Conservation (phyloP, 2,888 invertebrate species). For the Nycteola revayana region DNA sequence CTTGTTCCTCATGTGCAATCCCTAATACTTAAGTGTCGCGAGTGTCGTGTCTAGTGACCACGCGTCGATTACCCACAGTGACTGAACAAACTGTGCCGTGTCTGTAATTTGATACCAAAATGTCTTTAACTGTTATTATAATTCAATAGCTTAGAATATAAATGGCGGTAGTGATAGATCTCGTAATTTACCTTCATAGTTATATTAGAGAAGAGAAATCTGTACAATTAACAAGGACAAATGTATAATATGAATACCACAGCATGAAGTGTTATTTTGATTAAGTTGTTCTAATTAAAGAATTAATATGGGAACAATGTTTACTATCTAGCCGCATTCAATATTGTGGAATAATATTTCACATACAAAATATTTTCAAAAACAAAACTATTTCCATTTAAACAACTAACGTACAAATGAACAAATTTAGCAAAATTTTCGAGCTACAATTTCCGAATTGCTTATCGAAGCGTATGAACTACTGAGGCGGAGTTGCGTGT, state of each 20-base stretch:
- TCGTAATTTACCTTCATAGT: too few relatives aligned
- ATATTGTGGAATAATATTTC: background rate
- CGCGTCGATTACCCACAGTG: slow-evolving; percentile 62
- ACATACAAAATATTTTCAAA: background rate
- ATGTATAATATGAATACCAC: too few relatives aligned
- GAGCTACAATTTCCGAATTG: slow-evolving; percentile 60
- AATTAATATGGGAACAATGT: too few relatives aligned
- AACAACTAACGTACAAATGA: slow-evolving; percentile 30
- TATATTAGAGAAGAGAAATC: too few relatives aligned
- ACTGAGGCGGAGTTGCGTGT: slow-evolving; percentile 70
- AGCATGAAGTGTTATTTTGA: too few relatives aligned
- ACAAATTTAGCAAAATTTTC: slow-evolving; percentile 44
- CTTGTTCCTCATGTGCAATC: too few relatives aligned
- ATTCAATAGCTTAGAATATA: slow-evolving; percentile 14
- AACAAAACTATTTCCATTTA: slow-evolving; percentile 21
- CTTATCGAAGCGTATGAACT: slow-evolving; percentile 62
- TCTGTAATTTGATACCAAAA: slow-evolving; percentile 61
- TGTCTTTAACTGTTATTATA: slow-evolving; percentile 46
- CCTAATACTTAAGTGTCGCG: slow-evolving; percentile 34
- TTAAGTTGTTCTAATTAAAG: too few relatives aligned
- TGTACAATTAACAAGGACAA: too few relatives aligned
- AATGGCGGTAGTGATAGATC: too few relatives aligned
- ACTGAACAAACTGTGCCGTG: slow-evolving; percentile 64
- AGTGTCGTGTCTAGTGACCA: slow-evolving; percentile 53
- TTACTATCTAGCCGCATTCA: background rate